A percentile compares a stretch with the other conserved stretches of the same genome.
phyloP scores from a whole-genome alignment of 2,797 vertebrate genomes.

The Chelidonichthys spinosus region DNA sequence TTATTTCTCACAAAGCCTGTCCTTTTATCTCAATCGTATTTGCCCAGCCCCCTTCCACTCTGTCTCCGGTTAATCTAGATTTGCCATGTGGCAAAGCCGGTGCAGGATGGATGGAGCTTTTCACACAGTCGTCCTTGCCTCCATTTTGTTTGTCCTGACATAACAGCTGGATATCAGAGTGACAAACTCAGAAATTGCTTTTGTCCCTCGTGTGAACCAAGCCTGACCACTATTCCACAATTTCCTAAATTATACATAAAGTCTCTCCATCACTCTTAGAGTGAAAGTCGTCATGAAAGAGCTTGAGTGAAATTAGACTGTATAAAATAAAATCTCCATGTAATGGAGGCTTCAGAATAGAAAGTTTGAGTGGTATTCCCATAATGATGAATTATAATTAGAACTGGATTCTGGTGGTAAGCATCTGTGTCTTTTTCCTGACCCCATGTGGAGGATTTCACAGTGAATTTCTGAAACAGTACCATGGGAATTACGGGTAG shows the following conservation, averaged over 20 bases:
- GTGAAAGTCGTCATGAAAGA: slow-evolving; percentile 2
- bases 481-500: slow-evolving; percentile 55
- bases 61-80: slow-evolving; percentile 81
- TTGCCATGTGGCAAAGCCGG: slow-evolving; percentile 76
- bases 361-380: not conserved
- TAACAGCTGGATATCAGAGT: slow-evolving; percentile 63
- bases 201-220: slow-evolving; percentile 36
- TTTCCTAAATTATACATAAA: slow-evolving; percentile 31
- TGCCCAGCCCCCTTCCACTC: slow-evolving; percentile 8
- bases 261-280: slow-evolving; percentile 17
- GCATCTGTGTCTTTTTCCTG: slow-evolving; percentile 44
- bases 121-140: slow-evolving; percentile 69
- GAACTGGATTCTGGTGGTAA: slow-evolving; percentile 1
- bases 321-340: slow-evolving; percentile 1
- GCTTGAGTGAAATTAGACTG: not conserved
- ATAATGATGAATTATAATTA: slow-evolving; percentile 30
- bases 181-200: slow-evolving; percentile 66
- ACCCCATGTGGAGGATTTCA: slow-evolving; percentile 52
- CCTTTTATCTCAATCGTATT: slow-evolving; percentile 63
- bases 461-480: slow-evolving; percentile 54
- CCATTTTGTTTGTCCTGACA: slow-evolving; percentile 79
- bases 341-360: slow-evolving; percentile 21
- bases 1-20: slow-evolving; percentile 18
- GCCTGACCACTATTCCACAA: slow-evolving; percentile 30
- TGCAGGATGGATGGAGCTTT: slow-evolving; percentile 64